Conservation (phyloP, 2,797 vertebrate genomes). For the Tarsius wallacei region DNA sequence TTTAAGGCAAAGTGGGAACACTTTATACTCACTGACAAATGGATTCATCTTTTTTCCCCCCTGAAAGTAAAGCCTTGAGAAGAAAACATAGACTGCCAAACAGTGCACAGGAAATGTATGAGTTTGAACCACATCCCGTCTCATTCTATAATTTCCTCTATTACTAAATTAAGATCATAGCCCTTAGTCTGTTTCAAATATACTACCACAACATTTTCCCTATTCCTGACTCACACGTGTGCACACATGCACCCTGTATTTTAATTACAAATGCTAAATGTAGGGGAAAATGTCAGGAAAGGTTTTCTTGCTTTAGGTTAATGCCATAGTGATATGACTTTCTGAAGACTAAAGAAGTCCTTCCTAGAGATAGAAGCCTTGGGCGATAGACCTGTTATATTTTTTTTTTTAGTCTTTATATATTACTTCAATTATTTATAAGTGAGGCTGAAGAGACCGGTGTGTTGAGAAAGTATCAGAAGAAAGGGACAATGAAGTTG, state of each 20-base stretch:
- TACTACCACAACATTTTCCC: neutral
- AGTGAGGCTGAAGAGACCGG: neutral
- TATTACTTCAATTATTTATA: constrained; percentile 47
- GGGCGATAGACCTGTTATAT: neutral
- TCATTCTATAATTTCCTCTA: neutral
- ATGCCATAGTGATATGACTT: neutral
- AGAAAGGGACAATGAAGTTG: neutral
- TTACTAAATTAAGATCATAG: constrained; percentile 23
- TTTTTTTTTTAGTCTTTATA: constrained; percentile 5
- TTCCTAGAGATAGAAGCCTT: neutral
- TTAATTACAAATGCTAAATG: constrained; percentile 40
- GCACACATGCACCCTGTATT: neutral
- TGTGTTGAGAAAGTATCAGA: neutral
- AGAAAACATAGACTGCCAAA: neutral
- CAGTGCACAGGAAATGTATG: neutral
- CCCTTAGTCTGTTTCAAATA: neutral
- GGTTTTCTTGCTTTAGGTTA: neutral
- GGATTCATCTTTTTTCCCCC: neutral
- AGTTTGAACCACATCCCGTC: neutral
- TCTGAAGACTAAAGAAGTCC: neutral
- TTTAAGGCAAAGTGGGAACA: neutral
- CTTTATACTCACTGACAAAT: neutral
- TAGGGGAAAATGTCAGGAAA: neutral
- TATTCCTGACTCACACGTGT: neutral
- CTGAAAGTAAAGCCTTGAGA: neutral